Evolutionary conservation across 2,113 vertebrate genomes (phyloP), one percentile per base, ranked within the genome.

Genomic region (Callospermophilus lateralis): DNA sequence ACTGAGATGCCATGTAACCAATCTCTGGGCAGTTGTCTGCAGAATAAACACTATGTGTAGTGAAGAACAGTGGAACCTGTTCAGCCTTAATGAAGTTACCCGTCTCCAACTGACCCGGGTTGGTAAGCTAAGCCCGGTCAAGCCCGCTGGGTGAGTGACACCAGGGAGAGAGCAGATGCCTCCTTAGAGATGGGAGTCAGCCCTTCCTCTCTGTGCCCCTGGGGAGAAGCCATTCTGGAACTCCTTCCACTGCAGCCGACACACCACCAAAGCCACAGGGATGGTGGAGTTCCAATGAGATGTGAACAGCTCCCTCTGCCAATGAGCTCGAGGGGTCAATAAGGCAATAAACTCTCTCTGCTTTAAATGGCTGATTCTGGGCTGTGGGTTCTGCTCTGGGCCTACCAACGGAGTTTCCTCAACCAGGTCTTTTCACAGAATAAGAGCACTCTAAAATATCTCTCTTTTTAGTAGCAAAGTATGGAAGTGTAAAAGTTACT

Each of bases 351-450:
- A 24, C 34, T 1, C 9, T 32, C 30, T 1, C 1, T 4, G 32
- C 65, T 24, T 74, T 48, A 11, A 15, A 20, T 2, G 19, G 37
- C 77, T n/a, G 19, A 72, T n/a, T 63, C 34, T n/a, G 61, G 53
- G 12, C 20, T 0, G 0, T 4, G 2, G 19, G 4, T 17, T 48
- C 37, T 74, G 42, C 42, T 87, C 53, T 7, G 65, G 28, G n/a
- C 3, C 1, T 12, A 37, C 28, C 72, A 8, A 4, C 8, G 4
- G 4, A 42, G 24, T 20, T 6, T 8, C 37, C 22, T 92, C n/a
- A 7, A 7, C 8, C 1, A 11, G 6, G 55, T 32, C 80, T 32
- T 28, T 55, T n/a, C 8, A 6, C 39, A 0, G 2, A 79, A 19
- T 2, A 74, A 16, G 24, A 45, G 26, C 6, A 32, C 26, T 9